Evolutionary conservation across 2,113 vertebrate genomes (phyloP).

Genomic region (Camelus dromedarius): DNA sequence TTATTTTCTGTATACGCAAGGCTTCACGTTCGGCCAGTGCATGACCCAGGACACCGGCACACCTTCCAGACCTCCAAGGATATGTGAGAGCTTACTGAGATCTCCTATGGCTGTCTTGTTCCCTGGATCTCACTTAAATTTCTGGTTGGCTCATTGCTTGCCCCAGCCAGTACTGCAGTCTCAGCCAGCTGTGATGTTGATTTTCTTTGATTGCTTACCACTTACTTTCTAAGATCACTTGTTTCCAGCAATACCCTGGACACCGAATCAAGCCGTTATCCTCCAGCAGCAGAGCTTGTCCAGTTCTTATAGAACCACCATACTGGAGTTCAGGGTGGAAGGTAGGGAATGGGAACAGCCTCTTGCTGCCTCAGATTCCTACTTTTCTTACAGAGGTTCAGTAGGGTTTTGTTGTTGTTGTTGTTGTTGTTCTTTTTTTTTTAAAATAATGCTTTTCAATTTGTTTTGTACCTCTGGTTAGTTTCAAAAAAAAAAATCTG

Average conservation of each 20-base stretch:
- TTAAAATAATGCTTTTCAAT: not conserved
- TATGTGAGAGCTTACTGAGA: not conserved
- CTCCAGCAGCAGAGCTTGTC: not conserved
- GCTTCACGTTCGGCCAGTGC: not conserved
- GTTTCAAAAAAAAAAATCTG: not conserved
- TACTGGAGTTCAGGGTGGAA: not conserved
- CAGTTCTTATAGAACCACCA: not conserved
- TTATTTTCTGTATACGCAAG: not conserved
- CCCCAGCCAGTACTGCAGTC: not conserved
- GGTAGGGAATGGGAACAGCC: not conserved
- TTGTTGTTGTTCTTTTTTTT: not conserved
- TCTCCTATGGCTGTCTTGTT: not conserved
- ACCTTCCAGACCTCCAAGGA: not conserved
- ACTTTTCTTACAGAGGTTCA: not conserved
- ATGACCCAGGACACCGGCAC: not conserved
- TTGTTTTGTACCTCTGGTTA: not conserved
- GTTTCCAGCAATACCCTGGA: not conserved
- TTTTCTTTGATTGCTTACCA: not conserved
- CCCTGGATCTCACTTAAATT: not conserved
- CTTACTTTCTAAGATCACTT: not conserved
- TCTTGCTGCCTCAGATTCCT: not conserved
- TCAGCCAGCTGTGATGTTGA: not conserved
- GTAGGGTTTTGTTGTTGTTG: not conserved
- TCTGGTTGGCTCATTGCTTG: not conserved
- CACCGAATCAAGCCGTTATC: not conserved